Conservation (phyloP, 2,797 vertebrate genomes). For the Argentina silus region DNA sequence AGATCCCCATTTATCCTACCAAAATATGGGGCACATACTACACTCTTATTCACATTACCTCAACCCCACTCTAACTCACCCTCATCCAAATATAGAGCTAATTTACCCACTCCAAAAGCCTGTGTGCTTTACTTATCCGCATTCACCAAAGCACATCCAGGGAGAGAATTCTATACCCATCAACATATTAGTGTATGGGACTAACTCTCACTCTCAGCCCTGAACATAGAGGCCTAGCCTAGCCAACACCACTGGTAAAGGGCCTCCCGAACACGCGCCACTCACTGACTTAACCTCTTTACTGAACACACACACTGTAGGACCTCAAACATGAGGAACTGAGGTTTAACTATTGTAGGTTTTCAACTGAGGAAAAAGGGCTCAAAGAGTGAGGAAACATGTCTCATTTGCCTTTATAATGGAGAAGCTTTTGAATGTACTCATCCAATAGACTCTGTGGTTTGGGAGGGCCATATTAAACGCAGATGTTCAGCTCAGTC, state of each 20-base stretch:
- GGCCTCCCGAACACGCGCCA: no score
- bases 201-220: no score
- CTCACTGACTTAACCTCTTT: no score
- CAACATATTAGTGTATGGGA: no score
- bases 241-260: no score
- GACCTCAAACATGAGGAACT: slow-evolving; percentile 26
- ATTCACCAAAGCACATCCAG: no score
- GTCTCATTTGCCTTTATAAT: slow-evolving; percentile 37
- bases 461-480: slow-evolving; percentile 49
- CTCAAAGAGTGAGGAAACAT: slow-evolving; percentile 47
- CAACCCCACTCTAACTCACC: background rate
- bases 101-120: background rate
- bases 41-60: background rate
- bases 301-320: background rate
- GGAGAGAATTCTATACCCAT: no score
- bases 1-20: background rate
- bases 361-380: no score
- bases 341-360: no score
- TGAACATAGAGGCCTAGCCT: no score
- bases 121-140: background rate
- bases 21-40: background rate
- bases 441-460: slow-evolving; percentile 41
- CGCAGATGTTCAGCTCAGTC: slow-evolving; percentile 53
- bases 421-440: slow-evolving; percentile 44
- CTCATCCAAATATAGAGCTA: background rate